Conservation (phyloP, 2,888 invertebrate species). For the Lobophora halterata region DNA sequence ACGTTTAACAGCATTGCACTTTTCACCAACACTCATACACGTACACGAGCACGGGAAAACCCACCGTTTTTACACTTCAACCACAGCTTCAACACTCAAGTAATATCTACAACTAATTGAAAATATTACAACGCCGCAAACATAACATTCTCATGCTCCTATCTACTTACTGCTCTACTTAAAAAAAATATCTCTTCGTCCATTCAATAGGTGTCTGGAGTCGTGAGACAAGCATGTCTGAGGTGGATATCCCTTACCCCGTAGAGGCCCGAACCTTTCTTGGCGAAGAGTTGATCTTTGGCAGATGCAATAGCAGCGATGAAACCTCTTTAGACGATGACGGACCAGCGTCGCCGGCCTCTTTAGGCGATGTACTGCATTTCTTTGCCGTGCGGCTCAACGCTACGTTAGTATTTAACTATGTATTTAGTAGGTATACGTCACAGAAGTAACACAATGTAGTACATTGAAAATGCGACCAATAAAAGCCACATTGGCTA, state of each 20-base stretch:
- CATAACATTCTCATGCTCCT: background rate
- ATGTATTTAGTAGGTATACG: too few relatives aligned
- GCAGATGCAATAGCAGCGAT: constrained; percentile 71
- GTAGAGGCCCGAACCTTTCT: constrained; percentile 65
- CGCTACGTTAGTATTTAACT: constrained; percentile 64
- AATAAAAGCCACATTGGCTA: too few relatives aligned
- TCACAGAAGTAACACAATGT: too few relatives aligned
- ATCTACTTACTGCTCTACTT: background rate
- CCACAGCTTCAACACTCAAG: too few relatives aligned
- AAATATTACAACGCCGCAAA: too few relatives aligned
- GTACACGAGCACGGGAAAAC: too few relatives aligned
- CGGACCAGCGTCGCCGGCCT: constrained; percentile 65
- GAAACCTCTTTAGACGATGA: constrained; percentile 60
- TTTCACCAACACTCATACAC: too few relatives aligned
- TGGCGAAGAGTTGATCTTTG: constrained; percentile 66
- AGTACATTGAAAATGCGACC: too few relatives aligned
- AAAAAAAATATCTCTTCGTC: background rate
- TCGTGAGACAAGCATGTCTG: constrained; percentile 53
- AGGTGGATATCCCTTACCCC: constrained; percentile 54
- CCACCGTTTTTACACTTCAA: too few relatives aligned
- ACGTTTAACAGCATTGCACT: too few relatives aligned
- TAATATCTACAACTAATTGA: too few relatives aligned
- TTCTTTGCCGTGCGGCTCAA: constrained; percentile 64
- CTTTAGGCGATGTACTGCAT: constrained; percentile 72
- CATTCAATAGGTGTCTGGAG: constrained; percentile 56